phyloP scores from a whole-genome alignment of 2,797 vertebrate genomes.

The Phataginus tetradactyla region DNA sequence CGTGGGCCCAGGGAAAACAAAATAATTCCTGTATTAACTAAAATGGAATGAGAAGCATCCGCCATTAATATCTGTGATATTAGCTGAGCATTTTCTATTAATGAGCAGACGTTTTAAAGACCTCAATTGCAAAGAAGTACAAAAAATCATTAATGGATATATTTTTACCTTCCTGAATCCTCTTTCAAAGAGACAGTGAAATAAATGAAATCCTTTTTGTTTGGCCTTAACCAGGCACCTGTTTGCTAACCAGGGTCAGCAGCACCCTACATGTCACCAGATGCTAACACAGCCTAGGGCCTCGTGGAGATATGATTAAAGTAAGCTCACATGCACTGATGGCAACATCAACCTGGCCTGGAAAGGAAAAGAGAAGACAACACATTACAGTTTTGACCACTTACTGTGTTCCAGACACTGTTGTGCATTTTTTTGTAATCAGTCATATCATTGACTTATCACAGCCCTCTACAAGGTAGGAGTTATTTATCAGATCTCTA shows the following conservation, averaged over 20 bases:
- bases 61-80: constrained; percentile 25
- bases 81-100: constrained; percentile 38
- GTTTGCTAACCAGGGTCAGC: background rate
- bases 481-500: constrained; percentile 23
- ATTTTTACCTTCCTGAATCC: background rate
- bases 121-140: background rate
- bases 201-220: background rate
- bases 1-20: background rate
- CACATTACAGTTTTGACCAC: background rate
- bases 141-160: background rate
- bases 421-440: background rate
- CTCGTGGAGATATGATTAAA: background rate
- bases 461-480: background rate
- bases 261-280: background rate
- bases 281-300: background rate
- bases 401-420: background rate
- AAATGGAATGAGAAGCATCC: background rate
- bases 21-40: background rate
- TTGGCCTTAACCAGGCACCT: background rate
- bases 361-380: background rate
- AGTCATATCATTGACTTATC: background rate
- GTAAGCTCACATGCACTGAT: too few relatives aligned
- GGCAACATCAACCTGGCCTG: background rate
- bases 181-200: background rate
- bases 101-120: constrained; percentile 57